Conservation (phyloP, 2,888 invertebrate species). For the Fragum fragum region DNA sequence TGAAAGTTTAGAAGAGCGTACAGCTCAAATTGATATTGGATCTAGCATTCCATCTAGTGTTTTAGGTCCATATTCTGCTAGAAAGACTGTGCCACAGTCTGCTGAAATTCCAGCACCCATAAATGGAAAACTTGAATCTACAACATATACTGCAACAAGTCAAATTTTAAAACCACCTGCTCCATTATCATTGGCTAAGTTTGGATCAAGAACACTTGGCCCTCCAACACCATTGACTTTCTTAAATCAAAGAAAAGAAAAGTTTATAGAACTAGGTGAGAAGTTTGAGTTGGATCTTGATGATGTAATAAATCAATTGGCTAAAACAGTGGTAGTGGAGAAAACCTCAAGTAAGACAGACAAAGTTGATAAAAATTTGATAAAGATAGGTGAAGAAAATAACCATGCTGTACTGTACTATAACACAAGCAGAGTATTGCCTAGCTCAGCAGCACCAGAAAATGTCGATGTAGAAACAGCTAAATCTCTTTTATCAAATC, state of each 20-base stretch:
- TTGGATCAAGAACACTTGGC: not conserved
- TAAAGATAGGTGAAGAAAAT: slow-evolving; percentile 68
- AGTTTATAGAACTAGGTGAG: slow-evolving; percentile 68
- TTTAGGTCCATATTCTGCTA: no score
- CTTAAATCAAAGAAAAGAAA: slow-evolving; percentile 43
- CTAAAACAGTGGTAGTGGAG: slow-evolving; percentile 31
- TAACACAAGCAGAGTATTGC: slow-evolving; percentile 27
- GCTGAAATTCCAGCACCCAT: not conserved
- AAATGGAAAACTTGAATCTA: not conserved
- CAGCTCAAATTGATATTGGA: not conserved
- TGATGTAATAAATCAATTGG: slow-evolving; percentile 78
- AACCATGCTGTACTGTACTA: slow-evolving; percentile 73
- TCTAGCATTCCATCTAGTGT: not conserved
- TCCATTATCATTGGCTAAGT: slow-evolving; percentile 14
- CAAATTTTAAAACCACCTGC: not conserved
- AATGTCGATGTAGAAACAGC: slow-evolving; percentile 17
- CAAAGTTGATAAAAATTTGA: slow-evolving; percentile 63
- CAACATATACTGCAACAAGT: no score
- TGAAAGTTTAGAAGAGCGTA: not conserved
- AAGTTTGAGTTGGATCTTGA: slow-evolving; percentile 72
- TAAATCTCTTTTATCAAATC: slow-evolving; percentile 68
- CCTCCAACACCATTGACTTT: slow-evolving; percentile 40
- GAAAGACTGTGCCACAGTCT: not conserved
- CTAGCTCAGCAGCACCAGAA: slow-evolving; percentile 19
- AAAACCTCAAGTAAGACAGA: slow-evolving; percentile 4